Conservation (phyloP, 2,797 vertebrate genomes). For the Pangasius sanitwongsei region DNA sequence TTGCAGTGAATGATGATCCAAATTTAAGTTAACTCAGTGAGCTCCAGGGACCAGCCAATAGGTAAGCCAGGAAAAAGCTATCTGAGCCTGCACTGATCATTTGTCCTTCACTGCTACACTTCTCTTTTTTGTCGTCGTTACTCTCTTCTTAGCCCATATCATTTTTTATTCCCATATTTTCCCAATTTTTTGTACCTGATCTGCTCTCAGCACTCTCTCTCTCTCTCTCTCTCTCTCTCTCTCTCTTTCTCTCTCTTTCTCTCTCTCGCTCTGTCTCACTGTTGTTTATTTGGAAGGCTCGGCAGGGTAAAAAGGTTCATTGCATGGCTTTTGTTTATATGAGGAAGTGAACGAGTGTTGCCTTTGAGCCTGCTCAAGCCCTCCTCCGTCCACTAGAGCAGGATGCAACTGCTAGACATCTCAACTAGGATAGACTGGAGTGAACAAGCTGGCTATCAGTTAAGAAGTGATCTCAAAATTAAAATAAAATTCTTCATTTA, state of each 20-base stretch:
- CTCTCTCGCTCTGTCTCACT: neutral
- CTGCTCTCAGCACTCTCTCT: neutral
- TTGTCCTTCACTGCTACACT: neutral
- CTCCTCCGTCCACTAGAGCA: conserved; percentile 1
- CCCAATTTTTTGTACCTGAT: neutral
- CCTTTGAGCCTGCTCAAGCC: conserved; percentile 20
- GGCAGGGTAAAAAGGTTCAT: conserved; percentile 10
- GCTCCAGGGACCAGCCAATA: conserved; percentile 25
- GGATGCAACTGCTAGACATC: neutral
- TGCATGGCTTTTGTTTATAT: conserved; percentile 52
- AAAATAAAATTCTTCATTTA: neutral
- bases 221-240: neutral
- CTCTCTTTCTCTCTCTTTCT: conserved; percentile 7
- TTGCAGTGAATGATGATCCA: conserved; percentile 36
- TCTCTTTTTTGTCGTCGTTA: neutral
- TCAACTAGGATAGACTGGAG: neutral
- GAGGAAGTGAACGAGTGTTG: conserved; percentile 46
- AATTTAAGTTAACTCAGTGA: neutral
- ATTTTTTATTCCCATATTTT: neutral
- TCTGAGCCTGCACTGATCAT: neutral
- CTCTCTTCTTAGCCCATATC: neutral
- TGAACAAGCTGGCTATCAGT: neutral
- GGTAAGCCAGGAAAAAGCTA: neutral
- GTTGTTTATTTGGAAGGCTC: conserved; percentile 29
- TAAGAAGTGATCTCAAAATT: neutral